Base-by-base conservation (phyloP, 2,797 vertebrate species). In the Arremon aurantiirostris region DNA sequence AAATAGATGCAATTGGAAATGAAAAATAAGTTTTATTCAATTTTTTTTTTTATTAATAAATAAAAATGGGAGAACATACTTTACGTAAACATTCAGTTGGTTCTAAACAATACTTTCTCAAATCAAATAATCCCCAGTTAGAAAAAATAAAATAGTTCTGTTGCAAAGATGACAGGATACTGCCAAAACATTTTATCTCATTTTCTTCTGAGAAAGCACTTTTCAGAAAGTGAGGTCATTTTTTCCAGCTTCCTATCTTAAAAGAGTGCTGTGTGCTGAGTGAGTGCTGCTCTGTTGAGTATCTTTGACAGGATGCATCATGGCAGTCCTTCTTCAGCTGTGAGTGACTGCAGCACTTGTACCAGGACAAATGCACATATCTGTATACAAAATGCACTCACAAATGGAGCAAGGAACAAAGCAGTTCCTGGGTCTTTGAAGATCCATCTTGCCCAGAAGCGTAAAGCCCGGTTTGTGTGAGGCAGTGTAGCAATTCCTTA, bases 401-500 rank as follows among this genome's bases (percentile, higher is more conserved):
- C 35, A 80, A 55, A 47, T 2, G 4, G 12, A 61, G 44, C 53
- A 94, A 47, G 39, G 78, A 81, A 82, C 49, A 84, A 82, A 89
- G 47, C 75, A 60, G 15, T 30, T 57, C 32, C 50, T 41, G 37
- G 6, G 6, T 15, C 82, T 85, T 72, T 79, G 79, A 90, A 68
- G 66, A 52, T 64, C 41, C 52, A 28, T 41, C 72, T 57, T 80
- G 69, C 55, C 42, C 56, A 28, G 81, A 78, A 86, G 68, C 3
- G 0, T 32, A 60, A 86, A 86, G 27, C 50, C 28, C 0, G 1
- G 52, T 19, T 64, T 71, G 28, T 9, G 20, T n/a, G 50, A 2
- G 8, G 44, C 42, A 65, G 34, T 1, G 9, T 17, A 80, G 41
- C 65, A 70, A 57, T 42, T 55, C 49, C 66, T 75, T 47, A 63